These are phyloP conservation scores for Mus minutoides DNA, from an alignment of 2,797 vertebrate species.

Conservation along the genomic window DNA sequence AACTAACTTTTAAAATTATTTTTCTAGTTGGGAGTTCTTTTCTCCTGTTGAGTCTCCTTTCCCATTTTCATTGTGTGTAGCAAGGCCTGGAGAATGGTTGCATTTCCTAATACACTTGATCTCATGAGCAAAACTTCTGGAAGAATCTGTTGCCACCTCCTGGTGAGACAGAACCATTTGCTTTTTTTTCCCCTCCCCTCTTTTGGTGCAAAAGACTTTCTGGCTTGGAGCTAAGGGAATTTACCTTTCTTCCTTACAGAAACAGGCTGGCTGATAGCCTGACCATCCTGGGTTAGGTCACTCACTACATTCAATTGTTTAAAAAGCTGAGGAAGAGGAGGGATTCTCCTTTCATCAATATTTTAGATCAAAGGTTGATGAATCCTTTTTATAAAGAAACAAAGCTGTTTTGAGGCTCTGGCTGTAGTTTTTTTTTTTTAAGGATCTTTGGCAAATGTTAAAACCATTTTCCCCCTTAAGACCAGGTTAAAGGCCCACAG, in stretches of 20 bases:
- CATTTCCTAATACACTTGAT: slow-evolving; percentile 58
- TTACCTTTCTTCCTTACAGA: not conserved
- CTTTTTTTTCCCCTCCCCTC: slow-evolving; percentile 49
- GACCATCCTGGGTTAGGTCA: slow-evolving; percentile 23
- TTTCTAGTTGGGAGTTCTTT: slow-evolving; percentile 58
- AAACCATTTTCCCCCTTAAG: slow-evolving; percentile 48
- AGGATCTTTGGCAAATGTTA: slow-evolving; percentile 14
- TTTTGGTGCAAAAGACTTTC: slow-evolving; percentile 29
- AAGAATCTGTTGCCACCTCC: slow-evolving; percentile 69
- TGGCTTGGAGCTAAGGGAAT: slow-evolving; percentile 43
- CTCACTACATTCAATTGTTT: not conserved
- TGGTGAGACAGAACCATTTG: slow-evolving; percentile 55
- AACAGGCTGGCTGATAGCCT: not conserved
- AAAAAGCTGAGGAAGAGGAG: not conserved
- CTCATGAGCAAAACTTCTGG: slow-evolving; percentile 33
- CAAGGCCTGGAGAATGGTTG: slow-evolving; percentile 21
- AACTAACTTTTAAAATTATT: slow-evolving; percentile 40
- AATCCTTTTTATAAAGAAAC: not conserved
- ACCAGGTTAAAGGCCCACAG: not conserved
- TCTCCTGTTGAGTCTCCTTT: slow-evolving; percentile 46
- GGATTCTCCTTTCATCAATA: not conserved
- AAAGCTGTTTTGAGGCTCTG: not conserved
- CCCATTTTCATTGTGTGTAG: slow-evolving; percentile 52
- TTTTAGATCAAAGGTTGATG: not conserved
- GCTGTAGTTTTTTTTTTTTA: not conserved